These are phyloP conservation scores for Lutjanus campechanus DNA, from an alignment of 2,797 vertebrate species.

Conservation along the genomic window DNA sequence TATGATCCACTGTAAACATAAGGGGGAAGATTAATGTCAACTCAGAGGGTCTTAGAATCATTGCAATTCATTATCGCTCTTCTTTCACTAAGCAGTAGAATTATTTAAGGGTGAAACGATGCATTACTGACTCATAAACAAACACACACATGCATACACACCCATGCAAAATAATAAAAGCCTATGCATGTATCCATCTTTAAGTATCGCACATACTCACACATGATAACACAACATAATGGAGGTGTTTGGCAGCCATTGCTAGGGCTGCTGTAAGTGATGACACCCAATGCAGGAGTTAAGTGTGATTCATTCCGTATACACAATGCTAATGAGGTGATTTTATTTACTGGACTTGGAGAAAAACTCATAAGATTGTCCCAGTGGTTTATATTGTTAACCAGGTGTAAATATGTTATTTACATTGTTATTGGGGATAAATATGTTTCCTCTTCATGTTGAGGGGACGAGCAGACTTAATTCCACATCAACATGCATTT, in stretches of 20 bases:
- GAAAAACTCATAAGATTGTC: conserved; percentile 52
- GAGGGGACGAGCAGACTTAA: conserved; percentile 67
- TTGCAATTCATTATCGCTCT: conserved; percentile 39
- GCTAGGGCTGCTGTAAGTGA: conserved; percentile 54
- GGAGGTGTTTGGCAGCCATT: conserved; percentile 46
- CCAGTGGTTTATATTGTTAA: conserved; percentile 71
- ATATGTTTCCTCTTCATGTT: conserved; percentile 47
- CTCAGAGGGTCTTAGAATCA: conserved; percentile 22
- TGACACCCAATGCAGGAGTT: conserved; percentile 41
- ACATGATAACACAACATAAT: conserved; percentile 46
- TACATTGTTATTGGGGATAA: conserved; percentile 68
- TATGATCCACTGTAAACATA: conserved; percentile 3
- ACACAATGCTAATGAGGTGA: conserved; percentile 71
- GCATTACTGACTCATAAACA: conserved; percentile 40
- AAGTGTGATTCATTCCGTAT: conserved; percentile 68
- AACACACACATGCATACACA: not conserved
- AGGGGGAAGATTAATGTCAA: not conserved
- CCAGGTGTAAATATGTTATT: conserved; percentile 70
- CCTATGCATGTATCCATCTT: conserved; percentile 28
- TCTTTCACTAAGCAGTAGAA: conserved; percentile 30
- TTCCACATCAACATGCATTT: conserved; percentile 76
- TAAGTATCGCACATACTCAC: conserved; percentile 34
- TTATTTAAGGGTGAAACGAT: conserved; percentile 31
- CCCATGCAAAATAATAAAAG: conserved; percentile 26
- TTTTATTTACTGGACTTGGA: conserved; percentile 78